Base-by-base conservation (phyloP, 2,797 vertebrate genomes). In the Trichosurus vulpecula region DNA sequence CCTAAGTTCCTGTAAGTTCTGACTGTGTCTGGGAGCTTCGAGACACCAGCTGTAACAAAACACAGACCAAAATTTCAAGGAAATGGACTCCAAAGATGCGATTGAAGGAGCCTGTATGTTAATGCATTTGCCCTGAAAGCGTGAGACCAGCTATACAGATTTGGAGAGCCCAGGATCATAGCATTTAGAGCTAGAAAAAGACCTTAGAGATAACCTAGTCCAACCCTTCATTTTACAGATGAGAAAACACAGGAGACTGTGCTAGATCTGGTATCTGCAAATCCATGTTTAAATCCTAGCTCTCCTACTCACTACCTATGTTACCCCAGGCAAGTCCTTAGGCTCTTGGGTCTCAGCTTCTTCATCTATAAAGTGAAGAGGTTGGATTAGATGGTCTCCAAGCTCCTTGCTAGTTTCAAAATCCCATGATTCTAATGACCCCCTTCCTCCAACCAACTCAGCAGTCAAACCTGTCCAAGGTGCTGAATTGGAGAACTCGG, bases 401-500 rank as follows among this genome's bases (percentile, higher is more conserved):
- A 47, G 41, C 9, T 41, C 41, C 22, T 81, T 81, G 27, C n/a
- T 11, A 81, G 41, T 41, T 90, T 93, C 47, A 90, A 66, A 93
- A 95, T 92, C 54, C 54, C n/a, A 3, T 4, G 6, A 25, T 81
- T 47, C 52, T 22, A 52, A 56, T 11, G n/a, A 52, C 1, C 57
- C 57, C 30, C 54, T 53, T 52, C 54, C 27, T 51, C 52, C 13
- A 0, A 41, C 1, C 16, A 52, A 27, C 19, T 1, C 0, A 2
- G 1, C 29, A 2, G 0, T 3, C 29, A 47, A 9, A 13, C 51
- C 96, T 97, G 97, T 97, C 97, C 97, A 25, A 29, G 96, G 97
- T 98, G 92, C 97, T 98, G 97, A 98, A 97, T 27, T 52, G 4
- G 12, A 89, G 30, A 0, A 0, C 22, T 2, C 27, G 13, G 13